phyloP scores from a whole-genome alignment of 2,113 vertebrate species.

The Tricholaema leucomelas region DNA sequence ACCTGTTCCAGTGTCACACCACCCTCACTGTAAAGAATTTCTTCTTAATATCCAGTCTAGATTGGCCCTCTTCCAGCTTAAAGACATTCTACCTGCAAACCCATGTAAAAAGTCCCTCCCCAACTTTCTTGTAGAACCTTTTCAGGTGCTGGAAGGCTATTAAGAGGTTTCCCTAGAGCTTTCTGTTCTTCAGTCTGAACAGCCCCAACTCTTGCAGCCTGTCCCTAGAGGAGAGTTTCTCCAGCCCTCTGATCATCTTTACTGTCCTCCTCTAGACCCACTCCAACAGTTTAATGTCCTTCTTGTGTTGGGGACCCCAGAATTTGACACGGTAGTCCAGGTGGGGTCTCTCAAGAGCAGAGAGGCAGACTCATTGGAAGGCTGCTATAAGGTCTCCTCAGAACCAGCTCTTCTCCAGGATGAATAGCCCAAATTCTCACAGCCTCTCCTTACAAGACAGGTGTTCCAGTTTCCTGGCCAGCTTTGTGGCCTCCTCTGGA shows the following conservation, averaged over 20 bases:
- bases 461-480: not conserved
- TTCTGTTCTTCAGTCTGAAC: no score
- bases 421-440: not conserved
- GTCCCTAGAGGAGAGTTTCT: no score
- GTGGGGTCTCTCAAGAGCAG: no score
- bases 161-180: no score
- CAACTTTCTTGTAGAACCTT: not conserved
- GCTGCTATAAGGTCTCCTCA: not conserved
- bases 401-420: not conserved
- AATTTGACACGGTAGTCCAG: no score
- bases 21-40: not conserved
- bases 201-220: no score
- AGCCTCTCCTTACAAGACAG: not conserved
- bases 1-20: not conserved
- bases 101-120: not conserved
- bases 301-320: no score
- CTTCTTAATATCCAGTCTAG: not conserved
- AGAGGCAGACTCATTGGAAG: no score
- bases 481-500: not conserved
- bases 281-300: no score
- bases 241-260: no score
- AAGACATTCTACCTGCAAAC: not conserved
- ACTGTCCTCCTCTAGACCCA: no score
- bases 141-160: not conserved
- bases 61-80: not conserved